Conservation (phyloP, 2,797 vertebrate species). For the Nyctalus aviator region DNA sequence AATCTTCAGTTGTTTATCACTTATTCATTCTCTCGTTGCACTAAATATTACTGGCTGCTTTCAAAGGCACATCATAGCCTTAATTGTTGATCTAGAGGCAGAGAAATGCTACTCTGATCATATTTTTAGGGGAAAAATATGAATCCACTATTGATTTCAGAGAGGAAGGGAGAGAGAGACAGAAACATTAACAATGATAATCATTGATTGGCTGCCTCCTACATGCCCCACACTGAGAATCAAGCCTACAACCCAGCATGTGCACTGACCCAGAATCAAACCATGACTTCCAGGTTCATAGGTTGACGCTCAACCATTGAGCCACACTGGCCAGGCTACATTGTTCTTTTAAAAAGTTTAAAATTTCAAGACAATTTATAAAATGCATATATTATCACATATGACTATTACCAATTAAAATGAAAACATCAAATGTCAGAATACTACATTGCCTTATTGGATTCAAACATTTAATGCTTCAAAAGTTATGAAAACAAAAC, state of each 20-base stretch:
- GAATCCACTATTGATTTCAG: not conserved
- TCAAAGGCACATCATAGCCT: not conserved
- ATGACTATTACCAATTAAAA: conserved; percentile 50
- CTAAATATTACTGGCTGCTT: not conserved
- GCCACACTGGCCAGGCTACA: not conserved
- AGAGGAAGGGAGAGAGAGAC: too few species aligned
- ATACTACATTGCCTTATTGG: conserved; percentile 39
- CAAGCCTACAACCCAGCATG: too few species aligned
- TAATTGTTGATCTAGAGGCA: too few species aligned
- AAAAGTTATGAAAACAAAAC: conserved; percentile 17
- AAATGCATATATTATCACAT: not conserved
- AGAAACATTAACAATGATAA: too few species aligned
- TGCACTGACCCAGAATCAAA: too few species aligned
- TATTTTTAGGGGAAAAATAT: not conserved
- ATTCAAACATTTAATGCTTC: not conserved
- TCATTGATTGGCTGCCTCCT: too few species aligned
- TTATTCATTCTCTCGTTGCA: not conserved
- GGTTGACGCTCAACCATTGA: too few species aligned
- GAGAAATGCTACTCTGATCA: not conserved
- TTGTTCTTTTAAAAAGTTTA: not conserved
- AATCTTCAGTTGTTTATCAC: not conserved
- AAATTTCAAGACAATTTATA: conserved; percentile 21
- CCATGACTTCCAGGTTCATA: too few species aligned
- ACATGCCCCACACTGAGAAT: too few species aligned
- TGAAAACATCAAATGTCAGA: not conserved